Evolutionary conservation across 2,113 vertebrate species (phyloP), one percentile per base, ranked within the genome.

Genomic region (Datnioides undecimradiatus): DNA sequence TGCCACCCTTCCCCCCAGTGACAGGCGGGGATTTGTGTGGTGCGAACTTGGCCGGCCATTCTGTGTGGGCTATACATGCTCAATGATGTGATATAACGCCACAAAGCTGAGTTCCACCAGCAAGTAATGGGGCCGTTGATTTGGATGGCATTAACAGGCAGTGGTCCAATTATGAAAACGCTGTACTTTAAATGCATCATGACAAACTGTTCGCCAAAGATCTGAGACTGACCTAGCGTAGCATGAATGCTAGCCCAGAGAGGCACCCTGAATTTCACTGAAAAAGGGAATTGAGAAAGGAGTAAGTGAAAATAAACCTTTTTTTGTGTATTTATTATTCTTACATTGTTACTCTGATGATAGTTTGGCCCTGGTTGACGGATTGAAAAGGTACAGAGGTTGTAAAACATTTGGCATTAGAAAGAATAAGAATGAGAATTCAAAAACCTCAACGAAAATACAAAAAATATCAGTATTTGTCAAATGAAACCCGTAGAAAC

Each of bases 81-180:
- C 82, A 73, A 31, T 46, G 65, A 88, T 76, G 76, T 84, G 80
- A 76, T 60, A 57, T 29, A 63, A 78, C 82, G 58, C 74, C 48
- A 59, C 84, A 52, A 31, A 64, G 76, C 66, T n/a, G 76, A 75
- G 71, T 64, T 62, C 45, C 34, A 10, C 65, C 60, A 45, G 76
- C 45, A 73, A 62, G 79, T 81, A 84, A 88, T 79, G 80, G 84
- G 71, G 69, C 73, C 33, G 71, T 79, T 78, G 48, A 81, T 90
- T 83, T 69, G 62, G 76, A 76, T 60, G 23, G 59, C 55, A 51
- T 11, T 33, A 25, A 19, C 21, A 70, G 29, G 68, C 52, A 49
- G 63, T 71, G 73, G 68, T 62, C 77, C 69, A 34, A 64, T 51
- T 31, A 43, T 40, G 29, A 64, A 19, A 8, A 33, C 7, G 7